Percentiles rank a stretch among this genome's conserved stretches.
Conservation (phyloP, 2,113 vertebrate species). For the Oenanthe oenanthe region DNA sequence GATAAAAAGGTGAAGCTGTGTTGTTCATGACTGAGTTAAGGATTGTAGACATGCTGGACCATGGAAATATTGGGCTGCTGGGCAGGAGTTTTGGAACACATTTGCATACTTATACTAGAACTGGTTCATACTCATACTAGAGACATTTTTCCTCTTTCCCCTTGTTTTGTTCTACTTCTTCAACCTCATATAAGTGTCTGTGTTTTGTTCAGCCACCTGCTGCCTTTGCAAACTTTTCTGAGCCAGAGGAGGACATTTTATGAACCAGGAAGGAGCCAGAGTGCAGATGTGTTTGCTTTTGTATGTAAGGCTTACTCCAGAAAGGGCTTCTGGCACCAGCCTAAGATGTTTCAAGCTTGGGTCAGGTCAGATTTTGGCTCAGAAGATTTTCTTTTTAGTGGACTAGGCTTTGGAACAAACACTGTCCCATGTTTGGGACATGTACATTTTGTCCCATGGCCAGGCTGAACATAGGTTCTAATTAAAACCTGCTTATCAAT, state of each 20-base stretch:
- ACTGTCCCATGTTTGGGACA: too few species aligned
- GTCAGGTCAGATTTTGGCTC: background rate
- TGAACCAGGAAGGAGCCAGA: background rate
- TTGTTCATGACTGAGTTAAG: background rate
- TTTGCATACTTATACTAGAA: background rate
- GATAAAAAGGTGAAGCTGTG: background rate
- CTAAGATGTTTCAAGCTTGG: background rate
- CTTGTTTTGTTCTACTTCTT: background rate
- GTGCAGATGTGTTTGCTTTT: background rate
- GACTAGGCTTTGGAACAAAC: background rate
- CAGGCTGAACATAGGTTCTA: background rate
- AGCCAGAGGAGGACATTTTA: background rate
- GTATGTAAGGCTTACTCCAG: background rate
- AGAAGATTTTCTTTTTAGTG: background rate
- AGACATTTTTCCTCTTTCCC: background rate
- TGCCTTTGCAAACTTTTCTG: background rate
- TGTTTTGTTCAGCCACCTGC: background rate
- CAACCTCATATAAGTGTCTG: background rate
- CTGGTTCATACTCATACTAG: background rate
- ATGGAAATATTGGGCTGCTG: background rate
- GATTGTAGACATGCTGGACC: background rate
- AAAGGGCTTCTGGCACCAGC: background rate
- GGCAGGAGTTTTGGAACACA: background rate
- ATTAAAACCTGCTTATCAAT: constrained; percentile 18
- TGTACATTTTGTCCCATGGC: background rate